Evolutionary conservation across 2,113 vertebrate species (phyloP), one percentile per base, ranked within the genome.

Genomic region (Dromaius novaehollandiae): DNA sequence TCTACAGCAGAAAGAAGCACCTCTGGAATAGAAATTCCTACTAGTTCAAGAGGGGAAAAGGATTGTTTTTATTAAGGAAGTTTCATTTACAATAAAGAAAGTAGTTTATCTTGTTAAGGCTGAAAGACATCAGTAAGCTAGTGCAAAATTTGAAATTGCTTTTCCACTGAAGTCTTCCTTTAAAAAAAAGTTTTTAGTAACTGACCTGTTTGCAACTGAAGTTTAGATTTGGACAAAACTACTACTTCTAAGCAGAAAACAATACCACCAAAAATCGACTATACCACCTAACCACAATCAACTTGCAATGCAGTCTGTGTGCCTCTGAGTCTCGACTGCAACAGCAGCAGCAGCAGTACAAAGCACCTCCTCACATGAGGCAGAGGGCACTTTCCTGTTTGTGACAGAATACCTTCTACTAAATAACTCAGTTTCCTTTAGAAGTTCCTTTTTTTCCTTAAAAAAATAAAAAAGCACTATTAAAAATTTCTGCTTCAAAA

Each of bases 341-440:
- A 9, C 36, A 51, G 44, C 51, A 42, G 13, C 51, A 42, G 13
- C 1, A 42, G 58, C 58, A 65, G 48, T 32, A 28, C 7, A 5
- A 9, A 30, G 66, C 40, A 70, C 42, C 48, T 82, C n/a, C 40
- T 42, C 26, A 6, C 1, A 7, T 40, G 9, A 69, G 28, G 30
- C 42, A 64, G 11, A 3, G 3, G 32, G 20, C 19, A 20, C 18
- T 5, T 3, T 30, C 82, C 36, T 0, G 0, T 22, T 34, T 9
- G 2, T 7, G 22, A 17, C 58, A 38, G 38, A 55, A 20, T 40
- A 21, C 24, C 46, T 55, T 34, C 80, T 48, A 22, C 48, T 48
- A 28, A 82, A 32, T 28, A 88, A 53, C 32, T 56, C 65, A 1
- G 2, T 9, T 78, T 73, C 73, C 50, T 36, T 78, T 38, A 76